phyloP scores from a whole-genome alignment of 2,888 invertebrate species.

The Philhelius pedissequus region DNA sequence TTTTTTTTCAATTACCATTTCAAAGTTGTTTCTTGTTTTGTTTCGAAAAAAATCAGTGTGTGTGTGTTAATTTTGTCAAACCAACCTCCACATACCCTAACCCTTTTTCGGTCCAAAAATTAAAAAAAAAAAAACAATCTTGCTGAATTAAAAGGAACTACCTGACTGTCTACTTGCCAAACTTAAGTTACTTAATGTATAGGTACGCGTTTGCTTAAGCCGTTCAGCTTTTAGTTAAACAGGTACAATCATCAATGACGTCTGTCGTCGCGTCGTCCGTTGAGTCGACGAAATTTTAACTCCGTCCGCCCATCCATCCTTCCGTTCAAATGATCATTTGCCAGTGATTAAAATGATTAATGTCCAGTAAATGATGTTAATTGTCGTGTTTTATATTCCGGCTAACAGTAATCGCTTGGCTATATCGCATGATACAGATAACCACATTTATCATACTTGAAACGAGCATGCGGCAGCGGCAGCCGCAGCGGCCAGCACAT shows the following conservation, averaged over 20 bases:
- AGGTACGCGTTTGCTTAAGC: not conserved
- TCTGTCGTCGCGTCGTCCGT: not conserved
- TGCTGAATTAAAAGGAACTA: conserved; percentile 1
- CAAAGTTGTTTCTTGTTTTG: not conserved
- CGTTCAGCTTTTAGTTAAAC: not conserved
- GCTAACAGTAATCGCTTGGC: conserved; percentile 63
- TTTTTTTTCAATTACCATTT: conserved; percentile 1
- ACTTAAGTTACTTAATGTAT: conserved; percentile 26
- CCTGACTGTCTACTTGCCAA: conserved; percentile 28
- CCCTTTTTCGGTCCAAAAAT: conserved; percentile 12
- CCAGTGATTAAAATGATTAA: conserved; percentile 66
- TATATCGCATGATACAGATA: conserved; percentile 58
- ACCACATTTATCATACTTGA: conserved; percentile 59
- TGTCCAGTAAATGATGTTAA: conserved; percentile 67
- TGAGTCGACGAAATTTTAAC: not conserved
- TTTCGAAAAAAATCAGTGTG: not conserved
- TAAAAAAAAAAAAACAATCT: not conserved
- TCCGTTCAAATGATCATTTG: conserved; percentile 51
- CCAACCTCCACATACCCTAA: not conserved
- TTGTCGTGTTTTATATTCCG: conserved; percentile 68
- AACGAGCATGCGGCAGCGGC: not conserved
- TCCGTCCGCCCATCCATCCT: not conserved
- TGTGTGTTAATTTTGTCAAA: conserved; percentile 14
- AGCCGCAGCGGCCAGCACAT: not conserved
- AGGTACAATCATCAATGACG: conserved; percentile 8